Conservation (phyloP, 1,140 invertebrate genomes). For the Holotrichia oblita region DNA sequence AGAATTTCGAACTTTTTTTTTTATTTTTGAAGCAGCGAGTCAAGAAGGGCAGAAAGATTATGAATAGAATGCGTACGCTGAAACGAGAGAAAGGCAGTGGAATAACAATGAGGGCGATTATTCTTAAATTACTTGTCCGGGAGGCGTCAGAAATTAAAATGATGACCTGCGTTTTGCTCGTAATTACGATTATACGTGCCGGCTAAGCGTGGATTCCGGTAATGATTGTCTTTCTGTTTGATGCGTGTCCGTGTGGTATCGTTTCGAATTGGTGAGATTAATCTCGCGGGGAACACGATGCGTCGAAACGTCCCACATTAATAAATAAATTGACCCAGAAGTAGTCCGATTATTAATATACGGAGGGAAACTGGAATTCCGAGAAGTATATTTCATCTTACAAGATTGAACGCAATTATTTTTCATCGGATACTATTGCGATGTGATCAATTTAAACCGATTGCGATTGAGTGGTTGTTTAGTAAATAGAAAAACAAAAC, state of each 20-base stretch:
- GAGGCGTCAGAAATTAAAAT: slow-evolving; percentile 7
- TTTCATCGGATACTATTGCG: too few species aligned
- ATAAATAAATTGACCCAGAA: too few species aligned
- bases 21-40: neutral
- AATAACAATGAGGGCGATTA: neutral
- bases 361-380: too few species aligned
- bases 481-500: too few species aligned
- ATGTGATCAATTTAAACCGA: too few species aligned
- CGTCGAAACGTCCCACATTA: too few species aligned
- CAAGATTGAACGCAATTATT: too few species aligned
- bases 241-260: too few species aligned
- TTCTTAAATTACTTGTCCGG: neutral
- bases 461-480: too few species aligned
- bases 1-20: too few species aligned
- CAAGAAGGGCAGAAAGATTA: neutral
- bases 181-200: slow-evolving; percentile 4
- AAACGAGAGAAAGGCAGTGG: neutral
- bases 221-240: neutral
- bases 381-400: too few species aligned
- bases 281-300: neutral
- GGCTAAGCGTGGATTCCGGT: neutral
- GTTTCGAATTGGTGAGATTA: slow-evolving; percentile 6
- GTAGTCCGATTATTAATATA: too few species aligned
- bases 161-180: neutral
- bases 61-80: neutral